Evolutionary conservation across 2,113 vertebrate genomes (phyloP), one percentile per base, ranked within the genome.

Genomic region (Odontophorus gujanensis): DNA sequence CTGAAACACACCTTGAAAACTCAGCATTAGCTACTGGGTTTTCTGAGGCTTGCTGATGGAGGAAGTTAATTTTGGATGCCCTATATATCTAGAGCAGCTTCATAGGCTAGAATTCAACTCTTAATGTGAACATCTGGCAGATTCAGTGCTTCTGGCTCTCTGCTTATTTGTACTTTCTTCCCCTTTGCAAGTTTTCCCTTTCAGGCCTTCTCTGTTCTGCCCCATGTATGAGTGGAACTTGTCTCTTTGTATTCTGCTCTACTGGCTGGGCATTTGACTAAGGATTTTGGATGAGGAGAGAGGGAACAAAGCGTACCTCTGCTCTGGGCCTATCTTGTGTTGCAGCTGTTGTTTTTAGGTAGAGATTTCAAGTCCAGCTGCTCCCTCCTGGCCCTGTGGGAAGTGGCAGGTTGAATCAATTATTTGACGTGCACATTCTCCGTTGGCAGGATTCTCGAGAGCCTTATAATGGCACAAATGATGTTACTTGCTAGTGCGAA

Each of bases 311-410:
- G 85, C 45, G 47, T 73, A 51, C 51, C 79, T 89, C 68, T 42
- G 28, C 75, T 91, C 50, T 55, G 59, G 55, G 34, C 89, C 78
- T 85, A 1, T 71, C 85, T 87, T 4, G 0, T 53, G 42, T 58
- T 68, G 57, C 96, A 95, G 90, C 95, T 95, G 73, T 78, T 95
- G 82, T 81, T 94, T 94, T 65, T 81, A 93, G 89, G 89, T 94
- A 85, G 74, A 57, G 81, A 81, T 95, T 95, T 95, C 79, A 74
- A 77, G 89, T 91, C 82, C 96, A 95, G 91, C 82, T 96, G 93
- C 90, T 95, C 66, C 69, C 59, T 74, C 74, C 72, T 94, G 91
- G 90, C 85, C 93, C 73, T 65, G 66, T 78, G 69, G 85, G 92
- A 90, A 88, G 80, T 66, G 92, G 65, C 94, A 95, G 85, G 94